Percentiles rank a stretch among this genome's conserved stretches.
Conservation (phyloP, 2,888 invertebrate species). For the Spisula subtruncata region DNA sequence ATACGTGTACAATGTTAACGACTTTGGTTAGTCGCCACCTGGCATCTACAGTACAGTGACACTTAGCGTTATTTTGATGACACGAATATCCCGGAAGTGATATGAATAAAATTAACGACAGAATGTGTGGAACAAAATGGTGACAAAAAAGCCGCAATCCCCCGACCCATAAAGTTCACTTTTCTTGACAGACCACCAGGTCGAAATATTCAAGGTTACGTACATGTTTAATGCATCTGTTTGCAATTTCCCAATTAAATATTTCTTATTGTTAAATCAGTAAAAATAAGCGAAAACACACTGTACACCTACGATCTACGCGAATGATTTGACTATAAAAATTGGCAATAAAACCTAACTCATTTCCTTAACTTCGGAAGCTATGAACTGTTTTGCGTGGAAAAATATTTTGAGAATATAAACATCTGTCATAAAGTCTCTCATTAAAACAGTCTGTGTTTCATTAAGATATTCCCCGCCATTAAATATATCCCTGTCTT, state of each 20-base stretch:
- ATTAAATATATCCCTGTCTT: background rate
- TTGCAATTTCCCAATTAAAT: background rate
- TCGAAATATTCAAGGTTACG: too few relatives aligned
- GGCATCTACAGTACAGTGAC: too few relatives aligned
- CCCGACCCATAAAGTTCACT: too few relatives aligned
- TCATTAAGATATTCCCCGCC: background rate
- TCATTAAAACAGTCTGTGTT: conserved; percentile 19
- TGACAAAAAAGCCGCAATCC: too few relatives aligned
- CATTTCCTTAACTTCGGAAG: conserved; percentile 8
- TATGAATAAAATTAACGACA: too few relatives aligned
- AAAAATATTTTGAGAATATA: background rate
- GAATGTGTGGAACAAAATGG: too few relatives aligned
- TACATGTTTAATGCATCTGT: background rate
- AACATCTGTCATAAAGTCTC: conserved; percentile 19
- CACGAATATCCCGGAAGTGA: too few relatives aligned
- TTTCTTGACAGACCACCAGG: too few relatives aligned
- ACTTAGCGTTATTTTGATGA: too few relatives aligned
- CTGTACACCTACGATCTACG: background rate
- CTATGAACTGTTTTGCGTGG: background rate
- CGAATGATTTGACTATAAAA: background rate
- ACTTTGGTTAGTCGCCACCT: too few relatives aligned
- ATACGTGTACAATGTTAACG: too few relatives aligned
- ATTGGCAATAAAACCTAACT: background rate
- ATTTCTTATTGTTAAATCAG: background rate
- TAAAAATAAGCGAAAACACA: conserved; percentile 5